A percentile compares a stretch with the other conserved stretches of the same genome.
phyloP scores from a whole-genome alignment of 2,797 vertebrate species.

The Hypotaenidia philippensis region DNA sequence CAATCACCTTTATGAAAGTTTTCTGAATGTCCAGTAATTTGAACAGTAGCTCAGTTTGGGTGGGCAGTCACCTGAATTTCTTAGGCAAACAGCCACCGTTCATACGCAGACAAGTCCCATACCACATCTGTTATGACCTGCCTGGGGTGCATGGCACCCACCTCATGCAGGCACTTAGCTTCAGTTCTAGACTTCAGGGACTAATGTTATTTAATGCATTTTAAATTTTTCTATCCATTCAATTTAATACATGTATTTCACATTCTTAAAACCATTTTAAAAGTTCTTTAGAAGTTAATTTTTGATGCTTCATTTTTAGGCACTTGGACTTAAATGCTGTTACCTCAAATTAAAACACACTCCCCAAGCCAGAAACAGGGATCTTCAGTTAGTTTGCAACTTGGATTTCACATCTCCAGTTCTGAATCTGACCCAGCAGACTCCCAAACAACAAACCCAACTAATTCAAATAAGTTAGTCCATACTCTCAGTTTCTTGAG shows the following conservation, averaged over 20 bases:
- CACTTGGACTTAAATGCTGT: background rate
- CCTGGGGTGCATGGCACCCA: too few species aligned
- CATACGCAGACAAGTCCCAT: background rate
- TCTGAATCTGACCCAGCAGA: background rate
- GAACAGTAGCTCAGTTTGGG: background rate
- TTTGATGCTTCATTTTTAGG: background rate
- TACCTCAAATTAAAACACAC: background rate
- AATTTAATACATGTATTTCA: background rate
- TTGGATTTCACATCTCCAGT: background rate
- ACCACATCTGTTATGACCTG: background rate
- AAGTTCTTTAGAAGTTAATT: background rate
- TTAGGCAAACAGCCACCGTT: background rate
- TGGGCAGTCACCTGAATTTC: background rate
- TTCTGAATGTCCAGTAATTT: background rate
- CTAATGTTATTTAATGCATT: background rate
- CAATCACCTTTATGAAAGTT: background rate
- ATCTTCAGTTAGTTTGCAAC: background rate
- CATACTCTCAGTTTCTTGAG: background rate
- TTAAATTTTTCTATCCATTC: background rate
- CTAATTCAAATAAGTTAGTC: background rate
- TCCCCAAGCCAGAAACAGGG: background rate
- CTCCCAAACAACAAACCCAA: conserved; percentile 3
- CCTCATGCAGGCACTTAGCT: background rate
- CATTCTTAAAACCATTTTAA: background rate
- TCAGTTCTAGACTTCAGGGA: background rate